A percentile compares a stretch with the other conserved stretches of the same genome.
These are phyloP conservation scores for Ibycter americanus DNA, from an alignment of 2,797 vertebrate genomes.

Conservation along the genomic window DNA sequence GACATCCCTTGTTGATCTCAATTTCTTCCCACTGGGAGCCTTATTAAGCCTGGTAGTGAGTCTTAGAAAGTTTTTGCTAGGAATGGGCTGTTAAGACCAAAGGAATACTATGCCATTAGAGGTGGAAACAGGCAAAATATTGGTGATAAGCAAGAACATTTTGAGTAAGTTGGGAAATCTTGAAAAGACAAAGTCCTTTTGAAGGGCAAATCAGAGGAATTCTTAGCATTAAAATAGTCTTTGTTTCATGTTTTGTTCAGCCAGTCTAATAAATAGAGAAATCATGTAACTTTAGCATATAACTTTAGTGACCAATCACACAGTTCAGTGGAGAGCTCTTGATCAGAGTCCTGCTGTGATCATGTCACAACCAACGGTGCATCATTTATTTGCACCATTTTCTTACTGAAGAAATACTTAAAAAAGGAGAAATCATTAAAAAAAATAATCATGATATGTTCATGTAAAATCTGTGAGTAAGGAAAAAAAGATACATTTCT, in stretches of 20 bases:
- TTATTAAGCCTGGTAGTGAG: slow-evolving; percentile 55
- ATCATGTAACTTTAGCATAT: neutral
- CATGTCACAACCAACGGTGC: neutral
- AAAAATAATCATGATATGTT: neutral
- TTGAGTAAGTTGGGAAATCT: slow-evolving; percentile 5
- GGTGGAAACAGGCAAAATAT: slow-evolving; percentile 14
- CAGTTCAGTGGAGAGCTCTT: neutral
- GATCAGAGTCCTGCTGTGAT: neutral
- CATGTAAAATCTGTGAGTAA: neutral
- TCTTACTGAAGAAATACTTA: neutral
- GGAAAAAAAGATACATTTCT: neutral
- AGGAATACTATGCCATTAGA: slow-evolving; percentile 21
- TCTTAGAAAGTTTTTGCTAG: slow-evolving; percentile 51
- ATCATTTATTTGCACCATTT: neutral
- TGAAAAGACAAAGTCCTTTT: slow-evolving; percentile 14
- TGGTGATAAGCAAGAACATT: slow-evolving; percentile 14
- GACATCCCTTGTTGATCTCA: slow-evolving; percentile 63
- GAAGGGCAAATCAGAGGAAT: slow-evolving; percentile 21
- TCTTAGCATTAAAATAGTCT: neutral
- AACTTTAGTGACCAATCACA: slow-evolving; percentile 3
- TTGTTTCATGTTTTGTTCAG: slow-evolving; percentile 24
- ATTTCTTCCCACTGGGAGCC: slow-evolving; percentile 56
- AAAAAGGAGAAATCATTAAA: neutral
- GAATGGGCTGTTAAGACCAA: slow-evolving; percentile 46
- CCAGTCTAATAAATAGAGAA: neutral